Base-by-base conservation (phyloP, 2,113 vertebrate species). In the Harpagus bidentatus region DNA sequence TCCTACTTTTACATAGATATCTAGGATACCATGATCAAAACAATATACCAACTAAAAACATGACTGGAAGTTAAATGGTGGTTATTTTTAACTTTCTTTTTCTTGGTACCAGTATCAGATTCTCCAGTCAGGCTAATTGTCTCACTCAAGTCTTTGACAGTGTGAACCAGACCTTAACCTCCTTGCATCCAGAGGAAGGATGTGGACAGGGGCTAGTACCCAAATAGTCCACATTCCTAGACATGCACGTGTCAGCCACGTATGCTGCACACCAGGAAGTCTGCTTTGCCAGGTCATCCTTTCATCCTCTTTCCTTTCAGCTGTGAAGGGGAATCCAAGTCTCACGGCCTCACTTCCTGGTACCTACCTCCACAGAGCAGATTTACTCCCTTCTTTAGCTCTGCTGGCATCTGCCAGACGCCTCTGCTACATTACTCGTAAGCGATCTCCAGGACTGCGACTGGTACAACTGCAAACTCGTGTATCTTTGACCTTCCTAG, bases 241-340 rank as follows among this genome's bases (percentile, higher is more conserved):
- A 53, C 16, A 18, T 0, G 0, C 20, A 45, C 5, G 7, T 40
- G 21, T 43, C 36, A 80, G 66, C n/a, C 1, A 1, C 1, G 1
- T 20, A 5, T 0, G 1, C 16, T 43, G 8, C 58, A 34, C 32
- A 69, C 11, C 26, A 34, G 38, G 17, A 92, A 42, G 3, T 38
- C 40, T 80, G 76, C 13, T 88, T 26, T 58, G 11, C 42, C 58
- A 55, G 42, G 4, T 85, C 11, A 2, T 79, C 47, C 38, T 66
- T 74, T 82, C 50, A 31, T 38, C 19, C 16, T 53, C 43, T 82
- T 56, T 70, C 25, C 53, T 71, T 88, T 50, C 58, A 61, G 38
- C 53, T 77, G 50, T 40, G 34, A 43, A 91, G 34, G 7, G 18
- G 17, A 77, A 73, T 40, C 48, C 36, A 86, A 52, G 34, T 11